Evolutionary conservation across 2,113 vertebrate genomes (phyloP).

Genomic region (Tetraodon nigroviridis): DNA sequence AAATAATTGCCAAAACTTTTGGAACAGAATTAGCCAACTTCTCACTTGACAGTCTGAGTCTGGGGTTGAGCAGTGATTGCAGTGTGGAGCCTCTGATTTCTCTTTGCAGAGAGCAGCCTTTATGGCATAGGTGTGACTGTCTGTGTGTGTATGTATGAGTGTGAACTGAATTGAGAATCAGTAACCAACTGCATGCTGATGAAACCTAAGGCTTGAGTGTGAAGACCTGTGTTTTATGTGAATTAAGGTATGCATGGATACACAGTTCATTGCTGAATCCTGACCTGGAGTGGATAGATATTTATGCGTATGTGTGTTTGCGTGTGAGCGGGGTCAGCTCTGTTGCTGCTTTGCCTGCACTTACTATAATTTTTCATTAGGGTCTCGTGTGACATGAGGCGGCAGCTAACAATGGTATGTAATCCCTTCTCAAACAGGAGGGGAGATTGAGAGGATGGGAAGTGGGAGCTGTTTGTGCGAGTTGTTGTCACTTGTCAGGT

Average conservation of each 20-base stretch:
- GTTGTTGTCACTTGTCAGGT: conserved; percentile 70
- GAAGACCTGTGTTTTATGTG: conserved; percentile 38
- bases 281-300: neutral
- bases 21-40: conserved; percentile 39
- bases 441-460: conserved; percentile 10
- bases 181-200: conserved; percentile 48
- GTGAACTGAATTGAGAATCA: conserved; percentile 38
- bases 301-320: conserved; percentile 8
- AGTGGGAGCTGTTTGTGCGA: conserved; percentile 57
- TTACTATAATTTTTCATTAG: conserved; percentile 66
- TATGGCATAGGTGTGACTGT: conserved; percentile 2
- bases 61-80: conserved; percentile 34
- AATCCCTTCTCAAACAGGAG: neutral
- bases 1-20: conserved; percentile 34
- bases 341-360: conserved; percentile 32
- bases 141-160: neutral
- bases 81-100: conserved; percentile 16
- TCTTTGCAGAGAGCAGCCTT: conserved; percentile 40
- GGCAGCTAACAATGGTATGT: conserved; percentile 54
- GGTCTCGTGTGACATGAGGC: conserved; percentile 46
- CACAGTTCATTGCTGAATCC: conserved; percentile 32
- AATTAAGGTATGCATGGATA: conserved; percentile 36
- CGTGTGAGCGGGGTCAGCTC: conserved; percentile 6
- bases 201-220: conserved; percentile 49
- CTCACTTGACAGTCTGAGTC: conserved; percentile 30